These are phyloP conservation scores for Nasonia oneida DNA, from an alignment of 2,888 invertebrate genomes.

Conservation along the genomic window DNA sequence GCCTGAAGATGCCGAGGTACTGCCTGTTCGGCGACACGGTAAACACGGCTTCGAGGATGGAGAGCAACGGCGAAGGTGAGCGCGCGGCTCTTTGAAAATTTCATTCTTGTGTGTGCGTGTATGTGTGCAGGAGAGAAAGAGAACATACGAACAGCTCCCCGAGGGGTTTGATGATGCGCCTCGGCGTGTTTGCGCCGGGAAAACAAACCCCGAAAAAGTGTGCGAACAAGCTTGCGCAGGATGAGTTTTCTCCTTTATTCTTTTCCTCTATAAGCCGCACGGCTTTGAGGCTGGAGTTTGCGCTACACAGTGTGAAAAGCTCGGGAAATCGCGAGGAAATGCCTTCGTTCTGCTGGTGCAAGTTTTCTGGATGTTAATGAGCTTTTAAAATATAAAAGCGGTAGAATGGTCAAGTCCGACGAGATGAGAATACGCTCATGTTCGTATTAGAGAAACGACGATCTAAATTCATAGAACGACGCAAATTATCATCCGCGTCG, in stretches of 20 bases:
- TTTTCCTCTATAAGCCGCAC: not conserved
- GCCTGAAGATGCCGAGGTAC: conserved; percentile 96
- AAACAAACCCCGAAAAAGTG: not conserved
- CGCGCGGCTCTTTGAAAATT: not conserved
- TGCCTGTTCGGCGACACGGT: conserved; percentile 96
- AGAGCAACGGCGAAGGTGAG: conserved; percentile 90
- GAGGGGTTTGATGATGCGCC: not conserved
- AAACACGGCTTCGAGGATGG: conserved; percentile 94
- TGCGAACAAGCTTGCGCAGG: not conserved
- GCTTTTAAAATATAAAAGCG: no score
- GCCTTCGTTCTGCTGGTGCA: no score
- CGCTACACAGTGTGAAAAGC: not conserved
- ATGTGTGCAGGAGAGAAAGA: not conserved
- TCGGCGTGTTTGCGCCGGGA: not conserved
- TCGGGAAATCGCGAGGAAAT: not conserved
- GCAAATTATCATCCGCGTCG: no score
- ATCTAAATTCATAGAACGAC: no score
- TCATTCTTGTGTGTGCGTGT: not conserved
- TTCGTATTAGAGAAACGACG: no score
- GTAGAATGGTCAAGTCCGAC: no score
- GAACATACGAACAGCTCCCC: not conserved
- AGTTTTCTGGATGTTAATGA: no score
- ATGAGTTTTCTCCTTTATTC: not conserved
- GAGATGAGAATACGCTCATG: no score
- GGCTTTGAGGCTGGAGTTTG: not conserved